Evolutionary conservation across 2,113 vertebrate species (phyloP).

Genomic region (Megatriorchis doriae): DNA sequence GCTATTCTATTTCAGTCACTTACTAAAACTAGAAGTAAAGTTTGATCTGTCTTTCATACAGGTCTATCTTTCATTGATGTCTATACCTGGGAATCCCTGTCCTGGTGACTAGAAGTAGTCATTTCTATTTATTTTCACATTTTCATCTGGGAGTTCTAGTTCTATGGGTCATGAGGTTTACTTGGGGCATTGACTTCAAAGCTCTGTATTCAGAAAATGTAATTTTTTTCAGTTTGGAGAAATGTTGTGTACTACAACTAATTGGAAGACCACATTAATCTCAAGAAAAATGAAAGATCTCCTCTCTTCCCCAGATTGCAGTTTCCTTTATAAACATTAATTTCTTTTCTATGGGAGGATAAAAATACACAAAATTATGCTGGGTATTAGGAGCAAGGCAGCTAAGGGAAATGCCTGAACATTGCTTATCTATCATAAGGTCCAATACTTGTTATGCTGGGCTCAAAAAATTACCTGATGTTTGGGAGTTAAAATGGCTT

Average conservation of each 20-base stretch:
- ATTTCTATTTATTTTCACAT: not conserved
- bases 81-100: not conserved
- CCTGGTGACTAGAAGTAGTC: not conserved
- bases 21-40: not conserved
- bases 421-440: not conserved
- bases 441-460: not conserved
- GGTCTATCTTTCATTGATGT: not conserved
- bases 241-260: not conserved
- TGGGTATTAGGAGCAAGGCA: not conserved
- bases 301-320: not conserved
- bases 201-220: not conserved
- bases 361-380: not conserved
- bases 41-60: not conserved
- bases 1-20: not conserved
- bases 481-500: not conserved
- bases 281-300: not conserved
- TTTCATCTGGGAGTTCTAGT: not conserved
- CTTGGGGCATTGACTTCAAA: not conserved
- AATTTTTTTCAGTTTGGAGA: not conserved
- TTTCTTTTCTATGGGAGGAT: not conserved
- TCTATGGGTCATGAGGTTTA: not conserved
- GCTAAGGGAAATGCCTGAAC: not conserved
- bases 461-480: not conserved
- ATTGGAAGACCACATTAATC: not conserved
- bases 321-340: not conserved